Conservation (phyloP, 2,113 vertebrate genomes). For the Agapornis roseicollis region DNA sequence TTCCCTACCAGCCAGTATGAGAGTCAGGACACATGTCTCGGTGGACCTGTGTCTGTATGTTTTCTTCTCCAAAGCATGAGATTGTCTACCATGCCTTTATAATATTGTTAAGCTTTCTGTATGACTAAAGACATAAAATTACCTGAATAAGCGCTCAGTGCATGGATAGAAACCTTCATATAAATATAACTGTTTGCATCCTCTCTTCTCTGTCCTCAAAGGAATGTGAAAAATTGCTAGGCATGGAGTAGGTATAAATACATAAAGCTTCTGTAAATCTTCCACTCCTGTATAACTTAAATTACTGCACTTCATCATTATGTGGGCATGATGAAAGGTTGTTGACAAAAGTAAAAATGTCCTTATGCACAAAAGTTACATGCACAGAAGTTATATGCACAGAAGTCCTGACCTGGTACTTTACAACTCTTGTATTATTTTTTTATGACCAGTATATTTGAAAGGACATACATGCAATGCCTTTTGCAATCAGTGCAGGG, state of each 20-base stretch:
- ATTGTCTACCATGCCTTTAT: background rate
- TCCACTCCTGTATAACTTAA: background rate
- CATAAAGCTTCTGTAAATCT: background rate
- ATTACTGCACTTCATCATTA: background rate
- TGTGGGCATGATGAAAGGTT: background rate
- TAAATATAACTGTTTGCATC: background rate
- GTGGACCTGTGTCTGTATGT: background rate
- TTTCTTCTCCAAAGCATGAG: background rate
- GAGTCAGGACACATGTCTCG: background rate
- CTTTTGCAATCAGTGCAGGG: background rate
- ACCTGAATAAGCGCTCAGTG: background rate
- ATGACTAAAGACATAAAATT: background rate
- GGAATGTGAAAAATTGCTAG: background rate
- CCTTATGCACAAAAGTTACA: background rate
- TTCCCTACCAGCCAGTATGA: background rate
- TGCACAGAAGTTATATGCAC: background rate
- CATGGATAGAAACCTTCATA: background rate
- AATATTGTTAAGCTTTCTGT: background rate
- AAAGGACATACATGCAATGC: background rate
- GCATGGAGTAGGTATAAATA: background rate
- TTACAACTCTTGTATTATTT: background rate
- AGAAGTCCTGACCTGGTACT: background rate
- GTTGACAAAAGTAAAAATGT: background rate
- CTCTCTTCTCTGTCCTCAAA: background rate
- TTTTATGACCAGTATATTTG: background rate